Evolutionary conservation across 2,797 vertebrate genomes (phyloP), one percentile per base, ranked within the genome.

Genomic region (Adrianichthys oophorus): DNA sequence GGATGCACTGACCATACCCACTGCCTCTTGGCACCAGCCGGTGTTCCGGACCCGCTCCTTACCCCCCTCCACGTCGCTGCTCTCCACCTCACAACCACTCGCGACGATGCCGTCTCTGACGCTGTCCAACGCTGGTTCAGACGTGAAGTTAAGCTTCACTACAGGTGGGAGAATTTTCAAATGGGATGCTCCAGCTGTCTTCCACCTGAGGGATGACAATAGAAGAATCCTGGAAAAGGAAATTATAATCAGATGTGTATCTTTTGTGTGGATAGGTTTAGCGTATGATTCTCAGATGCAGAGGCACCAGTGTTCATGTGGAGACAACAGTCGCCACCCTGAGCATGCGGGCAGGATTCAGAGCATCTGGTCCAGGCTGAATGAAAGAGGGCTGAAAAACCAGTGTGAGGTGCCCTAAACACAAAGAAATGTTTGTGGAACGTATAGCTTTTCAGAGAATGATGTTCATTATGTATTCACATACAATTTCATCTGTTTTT

Each of bases 361-460:
- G 83, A 95, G 94, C 86, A 94, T 98, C 87, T 98, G 95, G 95
- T 95, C 93, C 46, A 90, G 95, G 19, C 91, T 98, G 72, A 92
- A 93, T 58, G 93, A 97, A 71, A 82, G 93, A 24, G 95, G 95
- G 0, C 92, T 98, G 26, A 89, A 91, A 42, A 87, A 79, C 78
- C 93, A 93, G 68, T 98, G 95, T 51, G 93, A 97, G 94, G 96
- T 98, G 88, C 23, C 58, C 17, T 26, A 16, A 42, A 12, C 4
- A 17, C 32, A 44, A 60, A 19, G 1, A 24, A 4, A 5, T 41
- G 44, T 5, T 43, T 17, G 26, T 29, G 26, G 26, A 29, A 29
- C 26, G 26, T 29, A 5, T 41, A 32, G 15, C 17, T 23, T 5
- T 26, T 18, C 4, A 10, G 8, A 32, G 32, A 12, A 37, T 12